Conservation (phyloP, 2,888 invertebrate genomes). For the Anodontia alba region DNA sequence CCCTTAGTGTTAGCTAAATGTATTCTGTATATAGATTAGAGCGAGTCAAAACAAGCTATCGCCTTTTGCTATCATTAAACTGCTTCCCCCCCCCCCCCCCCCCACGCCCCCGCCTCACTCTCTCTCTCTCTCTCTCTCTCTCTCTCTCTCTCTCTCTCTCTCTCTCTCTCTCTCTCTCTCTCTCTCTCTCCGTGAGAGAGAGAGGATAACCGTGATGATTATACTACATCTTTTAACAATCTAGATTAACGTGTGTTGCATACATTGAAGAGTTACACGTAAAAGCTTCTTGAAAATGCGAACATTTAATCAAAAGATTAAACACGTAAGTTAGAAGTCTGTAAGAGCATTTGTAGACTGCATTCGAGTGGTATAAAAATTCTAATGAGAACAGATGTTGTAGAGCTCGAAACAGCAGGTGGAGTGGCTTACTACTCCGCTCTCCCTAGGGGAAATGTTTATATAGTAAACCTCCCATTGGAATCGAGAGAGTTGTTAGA, state of each 20-base stretch:
- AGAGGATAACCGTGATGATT: no score
- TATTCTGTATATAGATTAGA: no score
- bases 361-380: constrained; percentile 16
- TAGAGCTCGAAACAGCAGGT: constrained; percentile 53
- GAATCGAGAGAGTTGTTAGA: constrained; percentile 39
- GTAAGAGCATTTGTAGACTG: constrained; percentile 15
- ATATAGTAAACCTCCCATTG: constrained; percentile 50
- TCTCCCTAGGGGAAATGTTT: constrained; percentile 46
- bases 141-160: no score
- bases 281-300: not conserved
- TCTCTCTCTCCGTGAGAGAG: no score
- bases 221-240: not conserved
- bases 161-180: no score
- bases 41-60: no score
- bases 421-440: constrained; percentile 46
- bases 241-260: not conserved
- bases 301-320: constrained; percentile 25
- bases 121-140: no score
- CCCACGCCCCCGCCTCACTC: no score
- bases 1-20: no score
- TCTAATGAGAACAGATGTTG: constrained; percentile 51
- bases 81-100: no score
- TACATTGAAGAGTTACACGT: not conserved
- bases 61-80: no score
- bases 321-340: constrained; percentile 17